Evolutionary conservation across 2,888 invertebrate genomes (phyloP).

Genomic region (Drosophila peninsularis): DNA sequence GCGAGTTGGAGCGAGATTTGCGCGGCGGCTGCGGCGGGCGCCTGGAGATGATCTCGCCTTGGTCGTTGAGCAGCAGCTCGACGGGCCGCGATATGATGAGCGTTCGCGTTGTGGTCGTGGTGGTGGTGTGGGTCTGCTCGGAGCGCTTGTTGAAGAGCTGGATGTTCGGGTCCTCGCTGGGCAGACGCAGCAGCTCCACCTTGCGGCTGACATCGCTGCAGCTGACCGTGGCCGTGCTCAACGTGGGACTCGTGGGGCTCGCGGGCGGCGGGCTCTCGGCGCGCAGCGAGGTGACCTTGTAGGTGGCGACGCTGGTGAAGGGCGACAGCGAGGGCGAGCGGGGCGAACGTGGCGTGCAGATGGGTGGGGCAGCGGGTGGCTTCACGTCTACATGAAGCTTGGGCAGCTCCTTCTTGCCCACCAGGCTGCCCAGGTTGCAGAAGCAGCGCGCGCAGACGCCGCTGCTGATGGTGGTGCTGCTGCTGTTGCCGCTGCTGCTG

Average conservation of each 20-base stretch:
- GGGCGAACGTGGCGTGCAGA: conserved; percentile 47
- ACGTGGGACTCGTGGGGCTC: conserved; percentile 62
- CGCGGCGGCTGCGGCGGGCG: conserved; percentile 55
- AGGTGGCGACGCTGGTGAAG: conserved; percentile 62
- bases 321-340: conserved; percentile 71
- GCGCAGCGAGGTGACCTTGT: conserved; percentile 45
- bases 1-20: conserved; percentile 81
- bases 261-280: conserved; percentile 61
- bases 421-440: conserved; percentile 64
- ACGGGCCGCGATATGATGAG: conserved; percentile 76
- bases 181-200: conserved; percentile 68
- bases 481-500: conserved; percentile 30
- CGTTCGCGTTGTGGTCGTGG: conserved; percentile 82
- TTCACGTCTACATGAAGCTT: conserved; percentile 6
- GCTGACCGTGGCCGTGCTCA: conserved; percentile 67
- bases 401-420: conserved; percentile 13
- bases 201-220: conserved; percentile 75
- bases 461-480: conserved; percentile 63
- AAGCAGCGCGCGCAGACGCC: conserved; percentile 82
- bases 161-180: conserved; percentile 47
- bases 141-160: conserved; percentile 67
- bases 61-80: conserved; percentile 78
- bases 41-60: conserved; percentile 79
- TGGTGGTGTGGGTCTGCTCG: conserved; percentile 78
- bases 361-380: neutral